Evolutionary conservation across 53 echinoderm and acorn worm genomes (phyloP), one percentile per base, ranked within the genome.

Genomic region (Arbacia lixula): DNA sequence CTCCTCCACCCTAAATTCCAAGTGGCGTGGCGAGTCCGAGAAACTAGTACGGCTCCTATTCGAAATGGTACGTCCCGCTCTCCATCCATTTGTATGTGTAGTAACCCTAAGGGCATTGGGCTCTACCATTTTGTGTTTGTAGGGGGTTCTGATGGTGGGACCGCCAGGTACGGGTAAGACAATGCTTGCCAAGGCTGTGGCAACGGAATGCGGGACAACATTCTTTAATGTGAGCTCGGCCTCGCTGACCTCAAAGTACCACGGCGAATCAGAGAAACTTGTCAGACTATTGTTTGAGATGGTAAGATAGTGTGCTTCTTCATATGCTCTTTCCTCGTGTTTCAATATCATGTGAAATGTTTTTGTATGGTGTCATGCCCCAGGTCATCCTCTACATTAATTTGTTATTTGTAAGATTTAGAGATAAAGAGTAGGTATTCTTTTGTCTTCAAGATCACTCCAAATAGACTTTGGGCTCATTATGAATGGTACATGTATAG

Each of bases 161-260:
- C 99, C 99, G 19, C 99, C 99, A 0, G 99, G 99, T 10, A 99
- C 99, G 12, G 99, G 99, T 31, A 99, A 99, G 75, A 99, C 99
- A 14, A 90, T 99, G 99, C 84, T 99, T 27, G 99, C 99, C 71
- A 99, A 99, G 80, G 99, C 99, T 8, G 99, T 99, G 38, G 99
- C 99, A 42, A 91, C 94, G 12, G 99, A 99, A 63, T 99, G 99
- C 66, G 99, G 99, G 14, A 99, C 99, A 26, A 99, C 99, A 16
- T 99, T 99, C 86, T 99, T 99, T 80, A 99, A 99, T 42, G 99
- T 99, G 62, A 99, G 99, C 85, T 99, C 99, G 0, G 92, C 99
- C 4, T 92, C 99, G 11, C 87, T 99, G 65, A 95, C 99, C 11
- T 99, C 99, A 39, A 99, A 99, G 42, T 99, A 95, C 60, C 99